phyloP scores from a whole-genome alignment of 1,140 invertebrate genomes.

The Pygmarrhopalites habei region DNA sequence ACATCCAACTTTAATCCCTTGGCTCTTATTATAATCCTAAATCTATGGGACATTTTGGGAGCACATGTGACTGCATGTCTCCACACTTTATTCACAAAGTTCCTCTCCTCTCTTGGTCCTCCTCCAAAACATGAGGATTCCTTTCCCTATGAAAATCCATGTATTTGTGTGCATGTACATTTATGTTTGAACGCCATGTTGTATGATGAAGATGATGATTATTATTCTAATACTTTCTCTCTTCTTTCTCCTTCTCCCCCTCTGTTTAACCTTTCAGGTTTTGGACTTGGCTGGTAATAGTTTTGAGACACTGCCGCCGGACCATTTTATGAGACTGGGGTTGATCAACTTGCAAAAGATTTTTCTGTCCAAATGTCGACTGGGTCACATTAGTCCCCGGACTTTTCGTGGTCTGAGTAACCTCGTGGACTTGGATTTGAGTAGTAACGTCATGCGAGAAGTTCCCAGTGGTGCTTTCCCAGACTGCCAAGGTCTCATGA shows the following conservation, averaged over 20 bases:
- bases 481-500: conserved; percentile 70
- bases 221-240: no score
- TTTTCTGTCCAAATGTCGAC: conserved; percentile 64
- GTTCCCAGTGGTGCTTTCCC: conserved; percentile 69
- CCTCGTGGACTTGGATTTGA: conserved; percentile 79
- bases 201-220: no score
- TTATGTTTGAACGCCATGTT: no score
- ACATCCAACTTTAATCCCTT: no score
- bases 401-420: conserved; percentile 77
- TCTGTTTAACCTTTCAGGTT: conserved; percentile 50
- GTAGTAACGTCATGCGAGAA: conserved; percentile 65
- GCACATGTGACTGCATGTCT: no score
- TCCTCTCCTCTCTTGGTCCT: no score
- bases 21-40: no score
- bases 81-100: no score
- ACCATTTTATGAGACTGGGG: conserved; percentile 67
- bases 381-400: conserved; percentile 65
- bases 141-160: no score
- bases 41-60: no score
- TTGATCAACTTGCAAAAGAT: conserved; percentile 81
- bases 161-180: no score
- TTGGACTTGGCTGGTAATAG: conserved; percentile 75
- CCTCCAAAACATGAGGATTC: no score
- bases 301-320: conserved; percentile 62
- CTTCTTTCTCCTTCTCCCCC: background rate